Conservation (phyloP, 1,140 invertebrate species). For the Anastrepha ludens region DNA sequence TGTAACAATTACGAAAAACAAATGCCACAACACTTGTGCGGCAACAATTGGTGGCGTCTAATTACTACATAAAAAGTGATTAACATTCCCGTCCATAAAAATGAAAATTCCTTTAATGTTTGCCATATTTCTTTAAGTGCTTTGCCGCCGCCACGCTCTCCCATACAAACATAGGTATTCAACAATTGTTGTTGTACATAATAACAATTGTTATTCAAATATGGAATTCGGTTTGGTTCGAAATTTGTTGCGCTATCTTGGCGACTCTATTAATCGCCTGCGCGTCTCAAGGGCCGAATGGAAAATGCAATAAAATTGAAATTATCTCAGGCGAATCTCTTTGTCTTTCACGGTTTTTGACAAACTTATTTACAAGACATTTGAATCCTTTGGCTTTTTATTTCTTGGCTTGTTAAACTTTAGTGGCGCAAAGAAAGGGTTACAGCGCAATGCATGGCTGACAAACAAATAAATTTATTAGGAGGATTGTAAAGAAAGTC, state of each 20-base stretch:
- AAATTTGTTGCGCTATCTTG: constrained; percentile 28
- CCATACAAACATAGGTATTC: background rate
- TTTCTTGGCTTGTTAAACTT: constrained; percentile 7
- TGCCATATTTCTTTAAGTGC: constrained; percentile 53
- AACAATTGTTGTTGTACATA: background rate
- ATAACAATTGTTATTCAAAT: constrained; percentile 40
- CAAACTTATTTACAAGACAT: constrained; percentile 14
- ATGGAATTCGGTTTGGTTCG: constrained; percentile 14
- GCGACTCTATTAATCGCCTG: constrained; percentile 32
- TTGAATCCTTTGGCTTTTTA: constrained; percentile 14
- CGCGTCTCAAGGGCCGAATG: background rate
- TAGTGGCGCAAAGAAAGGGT: background rate
- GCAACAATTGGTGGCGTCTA: constrained; percentile 27
- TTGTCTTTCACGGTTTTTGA: constrained; percentile 21
- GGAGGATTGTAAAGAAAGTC: background rate
- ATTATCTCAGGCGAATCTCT: constrained; percentile 41
- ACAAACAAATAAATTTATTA: background rate
- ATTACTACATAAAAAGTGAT: constrained; percentile 50
- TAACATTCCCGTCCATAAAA: constrained; percentile 51
- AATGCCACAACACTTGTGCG: constrained; percentile 22
- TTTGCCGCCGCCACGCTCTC: background rate
- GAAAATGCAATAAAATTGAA: constrained; percentile 45
- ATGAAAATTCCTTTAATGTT: constrained; percentile 50
- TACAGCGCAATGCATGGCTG: background rate
- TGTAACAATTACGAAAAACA: constrained; percentile 19